Conservation (phyloP, 2,888 invertebrate species). For the Drosophila maculinotata region DNA sequence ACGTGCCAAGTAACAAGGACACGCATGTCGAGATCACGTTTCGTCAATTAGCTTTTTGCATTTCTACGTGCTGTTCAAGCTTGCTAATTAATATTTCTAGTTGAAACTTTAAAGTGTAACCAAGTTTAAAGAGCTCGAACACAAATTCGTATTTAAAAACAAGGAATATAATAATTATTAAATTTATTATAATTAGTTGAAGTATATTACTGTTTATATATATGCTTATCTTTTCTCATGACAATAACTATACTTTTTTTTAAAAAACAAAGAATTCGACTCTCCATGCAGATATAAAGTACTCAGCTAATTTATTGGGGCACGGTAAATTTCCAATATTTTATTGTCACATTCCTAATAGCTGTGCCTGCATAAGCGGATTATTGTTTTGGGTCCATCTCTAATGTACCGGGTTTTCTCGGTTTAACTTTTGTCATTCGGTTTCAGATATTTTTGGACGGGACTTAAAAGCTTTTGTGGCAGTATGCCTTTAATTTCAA, state of each 20-base stretch:
- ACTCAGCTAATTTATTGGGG: too few relatives aligned
- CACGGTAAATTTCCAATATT: too few relatives aligned
- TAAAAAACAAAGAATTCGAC: too few relatives aligned
- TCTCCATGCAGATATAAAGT: too few relatives aligned
- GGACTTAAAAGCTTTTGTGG: conserved; percentile 74
- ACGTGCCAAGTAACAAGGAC: conserved; percentile 42
- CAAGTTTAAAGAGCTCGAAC: background rate
- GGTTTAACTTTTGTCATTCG: conserved; percentile 55
- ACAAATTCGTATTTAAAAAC: background rate
- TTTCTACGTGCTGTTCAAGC: conserved; percentile 26
- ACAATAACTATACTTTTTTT: too few relatives aligned
- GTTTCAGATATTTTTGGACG: conserved; percentile 32
- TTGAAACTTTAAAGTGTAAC: background rate
- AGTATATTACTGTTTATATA: too few relatives aligned
- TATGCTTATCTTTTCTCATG: too few relatives aligned
- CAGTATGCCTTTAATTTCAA: conserved; percentile 54
- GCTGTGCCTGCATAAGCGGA: conserved; percentile 9
- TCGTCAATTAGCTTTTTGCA: conserved; percentile 49
- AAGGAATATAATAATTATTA: too few relatives aligned
- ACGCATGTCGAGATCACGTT: conserved; percentile 42
- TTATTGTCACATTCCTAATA: too few relatives aligned
- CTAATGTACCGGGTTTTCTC: conserved; percentile 29
- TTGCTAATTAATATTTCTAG: conserved; percentile 4
- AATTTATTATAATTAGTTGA: background rate
- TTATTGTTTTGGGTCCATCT: conserved; percentile 33